A percentile compares a stretch with the other conserved stretches of the same genome.
Conservation (phyloP, 2,888 invertebrate genomes). For the Trimorus sp. region DNA sequence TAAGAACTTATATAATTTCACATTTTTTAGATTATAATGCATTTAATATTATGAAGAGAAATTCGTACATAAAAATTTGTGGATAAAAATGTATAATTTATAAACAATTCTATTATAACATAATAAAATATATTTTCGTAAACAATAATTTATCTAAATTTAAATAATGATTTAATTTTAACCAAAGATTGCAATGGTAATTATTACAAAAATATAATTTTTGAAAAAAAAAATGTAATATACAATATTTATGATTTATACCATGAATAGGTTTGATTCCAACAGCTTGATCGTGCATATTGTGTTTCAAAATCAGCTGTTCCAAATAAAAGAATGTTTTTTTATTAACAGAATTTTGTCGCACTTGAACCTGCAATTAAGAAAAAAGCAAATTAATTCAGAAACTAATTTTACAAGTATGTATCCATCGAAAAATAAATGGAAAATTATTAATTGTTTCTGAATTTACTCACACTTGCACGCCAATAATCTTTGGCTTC, state of each 20-base stretch:
- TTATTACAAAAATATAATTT: too few relatives aligned
- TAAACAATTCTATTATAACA: background rate
- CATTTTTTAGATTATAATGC: too few relatives aligned
- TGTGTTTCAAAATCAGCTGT: conserved; percentile 97
- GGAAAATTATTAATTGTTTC: background rate
- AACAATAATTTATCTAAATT: background rate
- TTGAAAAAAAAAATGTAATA: too few relatives aligned
- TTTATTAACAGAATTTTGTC: conserved; percentile 94
- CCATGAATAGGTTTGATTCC: conserved; percentile 94
- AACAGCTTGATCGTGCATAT: conserved; percentile 93
- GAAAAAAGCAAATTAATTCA: background rate
- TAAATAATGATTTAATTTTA: too few relatives aligned
- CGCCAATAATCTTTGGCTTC: conserved; percentile 99
- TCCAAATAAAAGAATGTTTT: conserved; percentile 99
- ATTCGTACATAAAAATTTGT: too few relatives aligned
- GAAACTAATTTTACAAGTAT: too few relatives aligned
- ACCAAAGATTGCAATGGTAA: too few relatives aligned
- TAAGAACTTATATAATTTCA: too few relatives aligned
- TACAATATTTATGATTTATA: conserved; percentile 75
- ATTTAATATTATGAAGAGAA: too few relatives aligned
- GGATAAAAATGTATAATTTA: too few relatives aligned
- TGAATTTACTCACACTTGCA: conserved; percentile 84
- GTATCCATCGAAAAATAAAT: too few relatives aligned
- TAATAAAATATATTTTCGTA: background rate
- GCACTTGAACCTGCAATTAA: conserved; percentile 89